Base-by-base conservation (phyloP, 1,140 invertebrate genomes). In the Triops cancriformis region DNA sequence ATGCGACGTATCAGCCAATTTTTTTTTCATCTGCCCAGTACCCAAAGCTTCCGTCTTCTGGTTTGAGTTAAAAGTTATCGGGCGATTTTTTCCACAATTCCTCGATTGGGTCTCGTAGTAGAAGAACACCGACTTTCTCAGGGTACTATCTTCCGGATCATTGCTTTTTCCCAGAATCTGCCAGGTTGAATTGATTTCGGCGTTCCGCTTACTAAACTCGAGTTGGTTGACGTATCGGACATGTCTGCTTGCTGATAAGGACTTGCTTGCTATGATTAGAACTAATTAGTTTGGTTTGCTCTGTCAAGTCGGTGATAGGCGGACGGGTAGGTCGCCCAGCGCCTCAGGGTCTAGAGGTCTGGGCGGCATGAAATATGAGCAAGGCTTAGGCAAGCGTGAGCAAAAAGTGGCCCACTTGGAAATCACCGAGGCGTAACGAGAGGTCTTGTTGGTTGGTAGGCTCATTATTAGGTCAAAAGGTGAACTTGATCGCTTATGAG, bases 231-330 rank as follows among this genome's bases (percentile, higher is more conserved):
- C 51, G 23, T 64, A 64, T 23, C 14, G 51, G 51, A n/a, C 51
- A 14, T 18, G 51, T 23, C 10, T n/a, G 51, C 18, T 23, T n/a
- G 14, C 23, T 64, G 51, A 64, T 64, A 64, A 64, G 31, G 51
- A 64, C 51, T 64, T 64, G 51, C 51, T 64, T 64, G 51, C 51
- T 64, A 64, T 64, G 51, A 64, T 64, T 64, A 64, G n/a, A 64
- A 64, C 18, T 64, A 64, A 64, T 64, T 64, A 64, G 51, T 64
- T 64, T 23, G 51, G n/a, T 23, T 64, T 64, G 51, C 23, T n/a
- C 23, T 23, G 23, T 64, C 51, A 64, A 64, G 51, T 64, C 51
- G 10, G 51, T 64, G 45, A 64, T 64, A 12, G 45, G 45, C 23
- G 23, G 45, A 4, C 14, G 23, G 45, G 45, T 23, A 64, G 14